phyloP scores from a whole-genome alignment of 2,113 vertebrate genomes.

The Agelaius phoeniceus region DNA sequence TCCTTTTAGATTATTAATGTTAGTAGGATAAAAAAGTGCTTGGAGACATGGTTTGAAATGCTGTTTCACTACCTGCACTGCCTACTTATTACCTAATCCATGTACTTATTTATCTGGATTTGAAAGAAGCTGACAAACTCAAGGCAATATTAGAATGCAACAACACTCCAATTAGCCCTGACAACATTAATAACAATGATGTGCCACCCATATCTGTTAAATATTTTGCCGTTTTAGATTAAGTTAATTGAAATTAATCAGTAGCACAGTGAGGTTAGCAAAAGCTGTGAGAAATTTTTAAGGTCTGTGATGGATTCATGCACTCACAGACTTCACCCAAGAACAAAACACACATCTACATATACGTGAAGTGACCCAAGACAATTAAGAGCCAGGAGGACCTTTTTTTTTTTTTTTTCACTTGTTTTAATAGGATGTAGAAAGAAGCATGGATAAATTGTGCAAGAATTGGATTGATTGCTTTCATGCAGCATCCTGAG shows the following conservation, averaged over 20 bases:
- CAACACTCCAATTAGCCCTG: background rate
- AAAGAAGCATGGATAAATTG: background rate
- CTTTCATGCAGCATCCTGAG: background rate
- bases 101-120: background rate
- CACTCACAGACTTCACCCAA: background rate
- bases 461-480: background rate
- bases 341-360: background rate
- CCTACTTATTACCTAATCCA: background rate
- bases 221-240: background rate
- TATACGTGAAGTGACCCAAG: background rate
- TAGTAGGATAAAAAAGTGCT: background rate
- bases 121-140: slow-evolving; percentile 29
- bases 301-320: background rate
- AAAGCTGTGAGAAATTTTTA: background rate
- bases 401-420: background rate
- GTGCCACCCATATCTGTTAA: background rate
- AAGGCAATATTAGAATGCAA: background rate
- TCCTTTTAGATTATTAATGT: background rate
- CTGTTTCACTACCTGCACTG: background rate
- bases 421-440: background rate
- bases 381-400: background rate
- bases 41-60: background rate
- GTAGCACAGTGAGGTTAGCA: background rate
- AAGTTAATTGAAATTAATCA: slow-evolving; percentile 46
- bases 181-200: slow-evolving; percentile 4